A percentile compares a stretch with the other conserved stretches of the same genome.
phyloP scores from a whole-genome alignment of 2,113 vertebrate species.

The Phalacrocorax brasilianus region DNA sequence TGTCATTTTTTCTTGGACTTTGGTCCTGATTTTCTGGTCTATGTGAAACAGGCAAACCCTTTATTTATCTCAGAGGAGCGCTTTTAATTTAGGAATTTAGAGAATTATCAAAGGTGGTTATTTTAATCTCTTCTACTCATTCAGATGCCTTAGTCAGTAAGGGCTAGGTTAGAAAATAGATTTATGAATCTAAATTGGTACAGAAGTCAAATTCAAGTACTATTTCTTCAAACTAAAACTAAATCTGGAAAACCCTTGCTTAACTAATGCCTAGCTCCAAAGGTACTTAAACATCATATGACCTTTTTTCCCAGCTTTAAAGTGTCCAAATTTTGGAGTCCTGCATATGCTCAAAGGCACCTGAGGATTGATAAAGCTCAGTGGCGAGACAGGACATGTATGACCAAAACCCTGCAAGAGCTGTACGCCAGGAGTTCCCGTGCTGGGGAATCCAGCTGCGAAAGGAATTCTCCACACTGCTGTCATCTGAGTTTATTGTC shows the following conservation, averaged over 20 bases:
- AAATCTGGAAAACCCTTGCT: not conserved
- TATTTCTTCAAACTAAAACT: not conserved
- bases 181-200: not conserved
- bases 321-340: not conserved
- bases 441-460: not conserved
- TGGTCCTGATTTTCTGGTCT: slow-evolving; percentile 44
- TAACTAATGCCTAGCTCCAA: not conserved
- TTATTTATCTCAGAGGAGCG: slow-evolving; percentile 23
- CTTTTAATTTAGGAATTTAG: slow-evolving; percentile 47
- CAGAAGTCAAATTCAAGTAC: not conserved
- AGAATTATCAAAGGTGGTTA: slow-evolving; percentile 29
- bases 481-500: not conserved
- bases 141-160: not conserved
- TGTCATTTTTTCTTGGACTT: slow-evolving; percentile 39
- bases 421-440: not conserved
- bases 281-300: not conserved
- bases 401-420: not conserved
- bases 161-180: not conserved
- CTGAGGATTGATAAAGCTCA: not conserved
- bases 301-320: not conserved
- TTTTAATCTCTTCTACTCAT: slow-evolving; percentile 37
- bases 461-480: not conserved
- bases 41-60: slow-evolving; percentile 32
- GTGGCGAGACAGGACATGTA: rapidly evolving
- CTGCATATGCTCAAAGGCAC: not conserved